phyloP scores from a whole-genome alignment of 2,797 vertebrate species.

The Siniperca undulata region DNA sequence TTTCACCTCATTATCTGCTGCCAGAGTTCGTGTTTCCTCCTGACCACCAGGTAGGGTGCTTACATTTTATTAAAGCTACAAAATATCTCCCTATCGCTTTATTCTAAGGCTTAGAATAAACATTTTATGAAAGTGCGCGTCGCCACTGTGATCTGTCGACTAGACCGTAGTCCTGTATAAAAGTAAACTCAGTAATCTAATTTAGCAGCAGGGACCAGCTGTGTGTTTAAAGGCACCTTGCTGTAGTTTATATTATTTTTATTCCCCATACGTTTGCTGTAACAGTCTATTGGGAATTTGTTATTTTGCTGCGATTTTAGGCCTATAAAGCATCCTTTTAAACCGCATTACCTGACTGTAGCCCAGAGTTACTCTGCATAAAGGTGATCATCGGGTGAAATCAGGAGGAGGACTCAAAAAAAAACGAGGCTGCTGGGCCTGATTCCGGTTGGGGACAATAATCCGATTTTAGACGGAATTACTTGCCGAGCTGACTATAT shows the following conservation, averaged over 20 bases:
- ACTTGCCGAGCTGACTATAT: slow-evolving; percentile 30
- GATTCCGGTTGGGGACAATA: background rate
- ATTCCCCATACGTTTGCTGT: background rate
- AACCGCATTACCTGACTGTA: slow-evolving; percentile 11
- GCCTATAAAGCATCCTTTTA: slow-evolving; percentile 8
- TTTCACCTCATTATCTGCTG: background rate
- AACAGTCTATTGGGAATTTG: background rate
- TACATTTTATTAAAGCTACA: background rate
- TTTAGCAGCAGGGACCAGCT: slow-evolving; percentile 31
- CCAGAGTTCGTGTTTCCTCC: background rate
- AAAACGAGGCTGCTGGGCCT: slow-evolving; percentile 5
- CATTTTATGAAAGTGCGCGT: background rate
- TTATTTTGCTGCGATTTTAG: background rate
- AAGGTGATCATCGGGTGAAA: slow-evolving; percentile 13
- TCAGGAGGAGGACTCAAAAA: background rate
- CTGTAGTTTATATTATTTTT: background rate
- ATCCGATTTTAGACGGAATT: slow-evolving; percentile 32
- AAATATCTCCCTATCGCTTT: background rate
- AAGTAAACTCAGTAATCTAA: slow-evolving; percentile 6
- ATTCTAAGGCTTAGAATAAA: slow-evolving; percentile 14
- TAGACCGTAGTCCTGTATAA: slow-evolving; percentile 34
- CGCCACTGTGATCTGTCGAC: background rate
- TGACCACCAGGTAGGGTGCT: slow-evolving; percentile 35
- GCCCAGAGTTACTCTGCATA: slow-evolving; percentile 23
- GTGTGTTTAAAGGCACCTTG: background rate